Percentiles rank a stretch among this genome's conserved stretches.
These are phyloP conservation scores for Drosophila kikkawai DNA, from an alignment of 1,140 invertebrate species.

Conservation along the genomic window DNA sequence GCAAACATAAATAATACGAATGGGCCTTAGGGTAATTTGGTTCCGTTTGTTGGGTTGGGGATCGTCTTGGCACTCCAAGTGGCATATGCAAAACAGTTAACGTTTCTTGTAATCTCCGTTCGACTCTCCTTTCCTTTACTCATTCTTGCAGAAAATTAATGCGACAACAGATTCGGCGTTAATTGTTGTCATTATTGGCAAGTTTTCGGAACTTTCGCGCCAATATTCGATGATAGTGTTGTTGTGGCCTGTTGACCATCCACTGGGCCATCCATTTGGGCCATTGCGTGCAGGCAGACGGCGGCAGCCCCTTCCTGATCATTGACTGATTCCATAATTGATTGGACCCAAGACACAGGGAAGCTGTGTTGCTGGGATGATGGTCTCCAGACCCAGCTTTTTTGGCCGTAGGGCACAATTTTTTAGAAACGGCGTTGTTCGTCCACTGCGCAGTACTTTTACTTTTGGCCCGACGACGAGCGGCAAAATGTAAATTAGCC, in stretches of 20 bases:
- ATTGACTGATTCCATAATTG: slow-evolving; percentile 79
- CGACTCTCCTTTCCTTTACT: slow-evolving; percentile 1
- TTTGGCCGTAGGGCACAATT: slow-evolving; percentile 68
- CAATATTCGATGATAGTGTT: slow-evolving; percentile 2
- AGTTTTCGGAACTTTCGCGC: slow-evolving; percentile 56
- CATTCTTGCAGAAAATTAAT: slow-evolving; percentile 5
- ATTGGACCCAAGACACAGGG: slow-evolving; percentile 45
- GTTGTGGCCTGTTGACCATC: not conserved
- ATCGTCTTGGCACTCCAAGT: not conserved
- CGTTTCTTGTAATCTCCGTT: no score
- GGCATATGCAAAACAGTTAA: not conserved
- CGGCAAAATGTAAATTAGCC: slow-evolving; percentile 79
- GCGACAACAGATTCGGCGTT: slow-evolving; percentile 45
- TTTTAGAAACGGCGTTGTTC: slow-evolving; percentile 61
- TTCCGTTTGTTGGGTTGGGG: not conserved
- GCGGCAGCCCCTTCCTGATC: slow-evolving; percentile 68
- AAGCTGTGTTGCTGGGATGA: slow-evolving; percentile 2
- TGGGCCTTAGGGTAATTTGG: not conserved
- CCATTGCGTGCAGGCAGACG: slow-evolving; percentile 64
- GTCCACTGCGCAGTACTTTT: slow-evolving; percentile 55
- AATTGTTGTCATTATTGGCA: slow-evolving; percentile 69
- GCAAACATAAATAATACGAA: no score
- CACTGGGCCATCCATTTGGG: slow-evolving; percentile 14
- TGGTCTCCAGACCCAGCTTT: slow-evolving; percentile 5
- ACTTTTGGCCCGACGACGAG: slow-evolving; percentile 52